phyloP scores from a whole-genome alignment of 2,888 invertebrate genomes.

The Proisotoma minuta region DNA sequence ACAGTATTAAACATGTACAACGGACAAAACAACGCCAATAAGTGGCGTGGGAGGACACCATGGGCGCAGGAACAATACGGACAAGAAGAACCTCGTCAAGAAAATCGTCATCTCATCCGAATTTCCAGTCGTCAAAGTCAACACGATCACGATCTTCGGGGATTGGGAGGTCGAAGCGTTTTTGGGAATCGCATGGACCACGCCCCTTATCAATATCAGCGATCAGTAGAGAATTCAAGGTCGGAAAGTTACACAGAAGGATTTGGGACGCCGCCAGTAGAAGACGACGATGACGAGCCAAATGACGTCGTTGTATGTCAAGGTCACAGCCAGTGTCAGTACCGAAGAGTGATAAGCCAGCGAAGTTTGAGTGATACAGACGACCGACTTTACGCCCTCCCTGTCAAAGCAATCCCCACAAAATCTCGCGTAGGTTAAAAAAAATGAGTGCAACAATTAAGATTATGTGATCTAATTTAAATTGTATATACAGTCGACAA shows the following conservation, averaged over 20 bases:
- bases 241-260: background rate
- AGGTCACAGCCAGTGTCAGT: constrained; percentile 4
- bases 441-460: background rate
- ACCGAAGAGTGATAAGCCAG: background rate
- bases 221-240: too few relatives aligned
- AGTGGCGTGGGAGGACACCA: too few relatives aligned
- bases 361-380: background rate
- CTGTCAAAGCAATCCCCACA: background rate
- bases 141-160: too few relatives aligned
- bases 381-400: background rate
- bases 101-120: too few relatives aligned
- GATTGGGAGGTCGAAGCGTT: too few relatives aligned
- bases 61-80: too few relatives aligned
- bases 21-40: too few relatives aligned
- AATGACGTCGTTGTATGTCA: constrained; percentile 24
- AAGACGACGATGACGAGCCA: constrained; percentile 16
- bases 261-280: background rate
- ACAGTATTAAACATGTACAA: too few relatives aligned
- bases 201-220: too few relatives aligned
- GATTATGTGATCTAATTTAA: background rate
- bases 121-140: too few relatives aligned
- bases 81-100: too few relatives aligned
- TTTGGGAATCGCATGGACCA: too few relatives aligned
- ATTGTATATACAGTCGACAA: background rate
- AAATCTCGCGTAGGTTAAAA: background rate